Percentiles rank a stretch among this genome's conserved stretches.
Evolutionary conservation across 2,888 invertebrate genomes (phyloP).

Genomic region (Acanthosepion lycidas): DNA sequence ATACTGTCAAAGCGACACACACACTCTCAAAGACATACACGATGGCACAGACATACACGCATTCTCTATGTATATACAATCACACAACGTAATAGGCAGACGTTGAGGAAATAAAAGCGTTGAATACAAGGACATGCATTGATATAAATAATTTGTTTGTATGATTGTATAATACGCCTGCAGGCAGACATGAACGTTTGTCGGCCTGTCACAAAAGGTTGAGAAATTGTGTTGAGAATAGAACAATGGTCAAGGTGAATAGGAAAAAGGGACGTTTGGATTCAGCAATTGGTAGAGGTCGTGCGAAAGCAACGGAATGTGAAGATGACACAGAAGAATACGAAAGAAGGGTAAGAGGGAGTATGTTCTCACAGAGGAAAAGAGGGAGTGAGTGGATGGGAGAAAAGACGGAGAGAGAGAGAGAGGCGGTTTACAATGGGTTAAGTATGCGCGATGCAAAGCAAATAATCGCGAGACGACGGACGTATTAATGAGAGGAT

Average conservation of each 20-base stretch:
- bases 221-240: background rate
- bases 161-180: background rate
- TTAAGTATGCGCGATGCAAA: too few relatives aligned
- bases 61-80: background rate
- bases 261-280: background rate
- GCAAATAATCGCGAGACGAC: too few relatives aligned
- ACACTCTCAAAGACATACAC: too few relatives aligned
- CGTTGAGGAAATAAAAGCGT: background rate
- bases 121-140: background rate
- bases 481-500: too few relatives aligned
- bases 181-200: background rate
- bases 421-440: background rate
- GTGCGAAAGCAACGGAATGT: too few relatives aligned
- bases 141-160: background rate
- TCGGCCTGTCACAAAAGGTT: background rate
- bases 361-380: background rate
- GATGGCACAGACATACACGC: too few relatives aligned
- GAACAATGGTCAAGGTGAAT: conserved; percentile 15
- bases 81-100: background rate
- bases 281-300: too few relatives aligned
- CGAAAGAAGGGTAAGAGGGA: too few relatives aligned
- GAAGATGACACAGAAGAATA: too few relatives aligned
- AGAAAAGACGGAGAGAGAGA: background rate
- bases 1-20: too few relatives aligned
- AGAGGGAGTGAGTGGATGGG: background rate